Evolutionary conservation across 2,888 invertebrate genomes (phyloP), one percentile per base, ranked within the genome.

Genomic region (Orchesellides sinensis): DNA sequence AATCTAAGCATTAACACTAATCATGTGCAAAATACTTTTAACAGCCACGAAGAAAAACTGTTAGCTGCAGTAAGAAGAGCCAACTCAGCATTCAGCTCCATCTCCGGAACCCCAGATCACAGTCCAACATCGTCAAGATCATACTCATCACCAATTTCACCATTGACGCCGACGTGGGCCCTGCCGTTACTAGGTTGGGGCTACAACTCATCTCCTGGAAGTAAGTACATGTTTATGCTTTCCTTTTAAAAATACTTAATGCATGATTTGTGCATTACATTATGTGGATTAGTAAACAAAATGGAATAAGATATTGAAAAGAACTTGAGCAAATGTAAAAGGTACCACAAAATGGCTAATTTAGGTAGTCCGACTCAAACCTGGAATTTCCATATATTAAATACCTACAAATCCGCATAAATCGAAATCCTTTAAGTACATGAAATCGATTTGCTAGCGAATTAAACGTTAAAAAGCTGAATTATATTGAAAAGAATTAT

Each of bases 71-170:
- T 88, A 45, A 84, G 88, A 70, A 77, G 88, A 77, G 88, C 88
- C 19, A 88, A 88, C 75, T 88, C 88, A 66, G 88, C 88, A 56
- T 87, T 88, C 75, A 88, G 88, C 83, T 88, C 88, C 35, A 88
- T 88, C 82, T 88, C 88, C 59, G 88, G 87, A 45, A 88, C 88
- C 19, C 88, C 88, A 23, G 88, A 88, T 80, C 88, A 88, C 70
- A 88, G 88, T 86, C 88, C 88, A 23, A 88, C 87, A 17, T 88
- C 88, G 23, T 88, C 88, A 69, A 84, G 88, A 81, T 88, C 88
- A 32, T 88, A 88, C 74, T 88, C 88, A 72, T 88, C 88, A 52
- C 88, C 88, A n/a, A 88, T 88, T 78, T 88, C 88, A 63, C 88
- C 88, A 12, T 68, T 88, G 35, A 88, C 88, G 52, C 88, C 88